Evolutionary conservation across 2,797 vertebrate genomes (phyloP).

Genomic region (Hephaestus fuliginosus): DNA sequence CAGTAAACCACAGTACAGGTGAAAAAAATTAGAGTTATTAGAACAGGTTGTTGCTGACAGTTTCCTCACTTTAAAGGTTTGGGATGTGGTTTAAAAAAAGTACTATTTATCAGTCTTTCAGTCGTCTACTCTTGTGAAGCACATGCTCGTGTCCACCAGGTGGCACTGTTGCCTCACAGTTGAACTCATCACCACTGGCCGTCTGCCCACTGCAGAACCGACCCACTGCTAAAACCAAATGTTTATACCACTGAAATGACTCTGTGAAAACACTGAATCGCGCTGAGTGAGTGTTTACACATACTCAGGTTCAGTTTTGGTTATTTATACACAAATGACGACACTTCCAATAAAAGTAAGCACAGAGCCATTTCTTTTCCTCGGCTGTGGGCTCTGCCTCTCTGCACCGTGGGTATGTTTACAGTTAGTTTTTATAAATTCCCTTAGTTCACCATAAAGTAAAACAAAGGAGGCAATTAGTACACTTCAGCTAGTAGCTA

Average conservation of each 20-base stretch:
- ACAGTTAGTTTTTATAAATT: conserved; percentile 20
- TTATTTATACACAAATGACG: conserved; percentile 37
- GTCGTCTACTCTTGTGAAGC: background rate
- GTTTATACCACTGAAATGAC: conserved; percentile 25
- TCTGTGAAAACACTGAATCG: conserved; percentile 23
- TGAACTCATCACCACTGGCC: background rate
- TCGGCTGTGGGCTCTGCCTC: conserved; percentile 17
- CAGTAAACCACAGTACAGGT: background rate
- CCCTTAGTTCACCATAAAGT: background rate
- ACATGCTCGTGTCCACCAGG: conserved; percentile 45
- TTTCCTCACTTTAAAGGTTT: background rate
- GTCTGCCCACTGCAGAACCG: background rate
- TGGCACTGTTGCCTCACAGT: conserved; percentile 30
- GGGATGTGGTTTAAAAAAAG: background rate
- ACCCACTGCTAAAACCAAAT: conserved; percentile 4
- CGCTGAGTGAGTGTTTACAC: conserved; percentile 31
- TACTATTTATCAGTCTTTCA: background rate
- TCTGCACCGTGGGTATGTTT: conserved; percentile 21
- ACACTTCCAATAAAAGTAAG: conserved; percentile 12
- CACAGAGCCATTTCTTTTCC: conserved; percentile 38
- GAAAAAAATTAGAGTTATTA: conserved; percentile 1
- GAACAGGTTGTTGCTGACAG: background rate
- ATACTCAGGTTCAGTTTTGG: background rate
- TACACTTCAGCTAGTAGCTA: too few species aligned
- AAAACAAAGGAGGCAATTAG: too few species aligned